These are phyloP conservation scores for Odontamblyopus lacepedii DNA, from an alignment of 2,797 vertebrate species.

Conservation along the genomic window DNA sequence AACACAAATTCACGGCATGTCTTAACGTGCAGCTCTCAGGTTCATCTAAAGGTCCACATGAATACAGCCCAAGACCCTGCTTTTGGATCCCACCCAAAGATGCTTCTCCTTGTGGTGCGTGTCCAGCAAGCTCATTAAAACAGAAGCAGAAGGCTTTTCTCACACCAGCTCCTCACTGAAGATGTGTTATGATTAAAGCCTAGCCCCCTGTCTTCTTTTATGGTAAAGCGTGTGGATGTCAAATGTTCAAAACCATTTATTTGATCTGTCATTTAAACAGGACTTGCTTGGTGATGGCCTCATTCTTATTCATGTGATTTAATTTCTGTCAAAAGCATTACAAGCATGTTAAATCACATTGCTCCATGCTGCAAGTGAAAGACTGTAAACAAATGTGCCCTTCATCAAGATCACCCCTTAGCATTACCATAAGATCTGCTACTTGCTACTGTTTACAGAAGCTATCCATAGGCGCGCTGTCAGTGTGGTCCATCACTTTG, in stretches of 20 bases:
- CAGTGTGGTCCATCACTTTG: no score
- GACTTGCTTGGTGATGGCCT: not conserved
- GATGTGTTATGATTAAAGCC: slow-evolving; percentile 35
- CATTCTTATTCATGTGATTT: slow-evolving; percentile 11
- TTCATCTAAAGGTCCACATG: slow-evolving; percentile 29
- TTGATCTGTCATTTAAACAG: not conserved
- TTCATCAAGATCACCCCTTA: no score
- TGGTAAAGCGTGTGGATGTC: not conserved
- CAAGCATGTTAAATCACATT: not conserved
- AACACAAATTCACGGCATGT: slow-evolving; percentile 7
- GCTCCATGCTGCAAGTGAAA: not conserved
- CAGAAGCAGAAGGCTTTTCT: slow-evolving; percentile 29
- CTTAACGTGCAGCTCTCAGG: slow-evolving; percentile 1
- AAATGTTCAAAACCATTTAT: slow-evolving; percentile 6
- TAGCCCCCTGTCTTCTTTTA: slow-evolving; percentile 15
- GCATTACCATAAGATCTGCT: no score
- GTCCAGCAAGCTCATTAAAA: slow-evolving; percentile 50
- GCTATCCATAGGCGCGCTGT: no score
- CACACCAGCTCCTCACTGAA: slow-evolving; percentile 18
- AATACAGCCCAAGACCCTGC: slow-evolving; percentile 19
- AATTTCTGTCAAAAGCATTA: slow-evolving; percentile 7
- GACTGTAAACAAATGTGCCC: no score
- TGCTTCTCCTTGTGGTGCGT: slow-evolving; percentile 26
- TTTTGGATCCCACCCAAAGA: slow-evolving; percentile 26
- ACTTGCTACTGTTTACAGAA: no score